Base-by-base conservation (phyloP, 2,888 invertebrate species). In the Pammene fasciana region DNA sequence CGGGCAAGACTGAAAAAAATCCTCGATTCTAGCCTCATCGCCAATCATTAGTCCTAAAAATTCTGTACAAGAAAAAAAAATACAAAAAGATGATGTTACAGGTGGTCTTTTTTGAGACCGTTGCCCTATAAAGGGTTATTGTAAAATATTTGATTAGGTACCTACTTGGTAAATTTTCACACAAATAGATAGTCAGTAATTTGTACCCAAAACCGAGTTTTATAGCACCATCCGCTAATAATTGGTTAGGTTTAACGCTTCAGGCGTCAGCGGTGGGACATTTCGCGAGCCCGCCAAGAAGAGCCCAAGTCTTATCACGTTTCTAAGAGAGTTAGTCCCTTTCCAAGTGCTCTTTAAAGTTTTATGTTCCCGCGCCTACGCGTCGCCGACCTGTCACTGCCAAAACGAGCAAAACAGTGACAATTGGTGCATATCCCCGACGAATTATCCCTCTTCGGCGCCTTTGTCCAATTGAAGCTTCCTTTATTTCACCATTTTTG, bases 381-480 rank as follows among this genome's bases (percentile, higher is more conserved):
- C 75, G 79, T 73, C 80, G 77, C 71, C 67, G 73, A 71, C 84
- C 83, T 81, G 87, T 89, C 90, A 85, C 76, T 68, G 73, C 70
- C 72, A 89, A 91, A 89, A 76, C 78, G 82, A 88, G 77, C 86
- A 91, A 89, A 88, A 90, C 86, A 80, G 92, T 90, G 92, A 88
- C 92, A 90, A 92, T 92, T 92, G 91, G 92, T 91, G 92, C 92
- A 92, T 92, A 92, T 90, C 86, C 86, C 81, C 86, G 84, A 89
- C 89, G 91, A 92, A 92, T 92, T 92, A 92, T 90, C 88, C 87
- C 79, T 79, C 81, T 88, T 90, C 92, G 92, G 91, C 89, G 91
- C 89, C 92, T 92, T 90, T 92, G 92, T 90, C 86, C 87, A 90
- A 89, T 90, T 89, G 89, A 86, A 86, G 84, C 86, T 86, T 86